These are phyloP conservation scores for Scaptomyza pallida DNA, from an alignment of 1,140 invertebrate species.

Conservation along the genomic window DNA sequence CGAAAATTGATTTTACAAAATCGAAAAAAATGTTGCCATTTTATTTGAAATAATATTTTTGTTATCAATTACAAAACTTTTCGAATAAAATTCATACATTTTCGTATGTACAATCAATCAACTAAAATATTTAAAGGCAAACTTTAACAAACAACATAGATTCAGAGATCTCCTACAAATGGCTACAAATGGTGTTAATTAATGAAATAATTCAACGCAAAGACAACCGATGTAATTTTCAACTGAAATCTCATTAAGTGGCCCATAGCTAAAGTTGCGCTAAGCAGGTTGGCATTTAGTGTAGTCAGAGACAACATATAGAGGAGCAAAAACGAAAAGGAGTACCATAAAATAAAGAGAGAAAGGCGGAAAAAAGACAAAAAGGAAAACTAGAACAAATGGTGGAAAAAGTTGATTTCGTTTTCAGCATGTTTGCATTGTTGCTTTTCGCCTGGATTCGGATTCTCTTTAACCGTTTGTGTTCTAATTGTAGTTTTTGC, in stretches of 20 bases:
- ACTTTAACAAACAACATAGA: constrained; percentile 44
- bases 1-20: constrained; percentile 3
- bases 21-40: constrained; percentile 8
- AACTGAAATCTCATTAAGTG: constrained; percentile 78
- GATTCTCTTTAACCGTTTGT: constrained; percentile 3
- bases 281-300: constrained; percentile 53
- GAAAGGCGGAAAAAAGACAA: constrained; percentile 7
- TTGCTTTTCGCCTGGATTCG: not conserved
- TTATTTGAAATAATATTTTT: constrained; percentile 15
- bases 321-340: constrained; percentile 21
- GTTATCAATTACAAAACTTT: constrained; percentile 2
- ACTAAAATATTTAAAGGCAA: not conserved
- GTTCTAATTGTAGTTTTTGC: constrained; percentile 28
- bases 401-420: constrained; percentile 31
- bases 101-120: constrained; percentile 7
- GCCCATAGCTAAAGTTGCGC: constrained; percentile 19
- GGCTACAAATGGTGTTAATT: constrained; percentile 74
- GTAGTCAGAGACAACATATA: not conserved
- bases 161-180: not conserved
- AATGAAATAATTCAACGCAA: constrained; percentile 77
- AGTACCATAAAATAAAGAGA: constrained; percentile 13
- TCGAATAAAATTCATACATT: constrained; percentile 15
- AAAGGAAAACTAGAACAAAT: constrained; percentile 22
- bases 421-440: not conserved
- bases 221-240: constrained; percentile 70